Conservation (phyloP, 2,888 invertebrate species). For the Cosmia trapezina region DNA sequence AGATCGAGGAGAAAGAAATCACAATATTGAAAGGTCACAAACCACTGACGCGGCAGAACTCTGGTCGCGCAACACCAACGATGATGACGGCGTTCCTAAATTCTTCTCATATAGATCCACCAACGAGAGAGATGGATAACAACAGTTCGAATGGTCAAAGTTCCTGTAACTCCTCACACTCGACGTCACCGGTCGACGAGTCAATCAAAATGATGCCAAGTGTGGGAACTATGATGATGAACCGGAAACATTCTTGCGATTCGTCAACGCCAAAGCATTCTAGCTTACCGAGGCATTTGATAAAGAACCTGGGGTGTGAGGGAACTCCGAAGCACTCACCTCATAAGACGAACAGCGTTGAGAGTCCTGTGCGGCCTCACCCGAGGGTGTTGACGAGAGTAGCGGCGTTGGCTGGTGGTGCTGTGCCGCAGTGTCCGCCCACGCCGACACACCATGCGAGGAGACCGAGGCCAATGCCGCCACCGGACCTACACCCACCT, state of each 20-base stretch:
- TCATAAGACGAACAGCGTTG: conserved; percentile 74
- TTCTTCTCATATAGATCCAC: conserved; percentile 82
- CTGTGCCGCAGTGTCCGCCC: conserved; percentile 94
- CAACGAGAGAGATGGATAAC: conserved; percentile 77
- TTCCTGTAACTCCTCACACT: conserved; percentile 86
- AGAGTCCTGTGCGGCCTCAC: conserved; percentile 90
- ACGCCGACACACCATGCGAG: conserved; percentile 96
- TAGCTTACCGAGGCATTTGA: conserved; percentile 84
- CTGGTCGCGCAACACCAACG: conserved; percentile 89
- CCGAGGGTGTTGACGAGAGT: conserved; percentile 92
- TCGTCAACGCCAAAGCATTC: conserved; percentile 86
- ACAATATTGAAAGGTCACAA: conserved; percentile 91
- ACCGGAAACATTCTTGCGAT: conserved; percentile 85
- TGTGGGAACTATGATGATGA: conserved; percentile 86
- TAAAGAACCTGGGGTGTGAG: conserved; percentile 85
- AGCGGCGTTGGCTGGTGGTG: conserved; percentile 89
- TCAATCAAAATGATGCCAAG: conserved; percentile 76
- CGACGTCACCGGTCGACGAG: conserved; percentile 85
- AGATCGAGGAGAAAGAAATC: conserved; percentile 88
- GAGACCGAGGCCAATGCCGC: conserved; percentile 91
- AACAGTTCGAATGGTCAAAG: conserved; percentile 82
- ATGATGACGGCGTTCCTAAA: conserved; percentile 88
- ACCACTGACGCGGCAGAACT: conserved; percentile 92
- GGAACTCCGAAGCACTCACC: conserved; percentile 86
- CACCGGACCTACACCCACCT: conserved; percentile 89